These are phyloP conservation scores for Ochotona princeps DNA, from an alignment of 2,113 vertebrate species.

Conservation along the genomic window DNA sequence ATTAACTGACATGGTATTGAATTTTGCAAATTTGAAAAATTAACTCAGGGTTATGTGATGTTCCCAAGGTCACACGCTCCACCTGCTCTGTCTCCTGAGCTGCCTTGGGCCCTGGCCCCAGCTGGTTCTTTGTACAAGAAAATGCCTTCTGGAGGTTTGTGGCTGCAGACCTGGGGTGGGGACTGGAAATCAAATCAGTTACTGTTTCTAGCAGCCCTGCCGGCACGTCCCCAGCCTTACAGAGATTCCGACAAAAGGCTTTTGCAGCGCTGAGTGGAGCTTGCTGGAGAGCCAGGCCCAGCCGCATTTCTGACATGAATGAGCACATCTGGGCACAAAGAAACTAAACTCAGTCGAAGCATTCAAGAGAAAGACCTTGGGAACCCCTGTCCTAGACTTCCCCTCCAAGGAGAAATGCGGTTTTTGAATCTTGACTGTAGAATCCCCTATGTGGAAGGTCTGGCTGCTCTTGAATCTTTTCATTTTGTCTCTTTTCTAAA, in stretches of 20 bases:
- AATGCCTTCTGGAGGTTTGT: background rate
- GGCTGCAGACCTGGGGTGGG: background rate
- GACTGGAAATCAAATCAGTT: background rate
- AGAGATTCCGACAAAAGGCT: background rate
- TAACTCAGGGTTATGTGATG: background rate
- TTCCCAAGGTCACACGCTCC: background rate
- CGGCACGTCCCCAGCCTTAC: background rate
- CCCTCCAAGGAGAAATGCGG: slow-evolving; percentile 31
- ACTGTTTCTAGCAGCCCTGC: background rate
- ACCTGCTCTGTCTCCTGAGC: background rate
- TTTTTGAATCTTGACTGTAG: background rate
- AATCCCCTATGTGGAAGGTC: background rate
- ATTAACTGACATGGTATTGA: background rate
- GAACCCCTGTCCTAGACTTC: background rate
- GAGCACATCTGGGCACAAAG: background rate
- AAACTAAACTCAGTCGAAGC: background rate
- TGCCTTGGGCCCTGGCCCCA: background rate
- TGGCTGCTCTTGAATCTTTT: background rate
- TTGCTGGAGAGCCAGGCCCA: background rate
- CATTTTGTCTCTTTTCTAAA: slow-evolving; percentile 36
- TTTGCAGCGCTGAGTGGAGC: background rate
- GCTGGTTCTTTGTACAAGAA: background rate
- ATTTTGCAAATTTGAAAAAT: background rate
- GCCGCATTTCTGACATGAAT: background rate
- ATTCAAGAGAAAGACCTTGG: slow-evolving; percentile 4